Conservation (phyloP, 2,113 vertebrate genomes). For the Cygnus buccinator region DNA sequence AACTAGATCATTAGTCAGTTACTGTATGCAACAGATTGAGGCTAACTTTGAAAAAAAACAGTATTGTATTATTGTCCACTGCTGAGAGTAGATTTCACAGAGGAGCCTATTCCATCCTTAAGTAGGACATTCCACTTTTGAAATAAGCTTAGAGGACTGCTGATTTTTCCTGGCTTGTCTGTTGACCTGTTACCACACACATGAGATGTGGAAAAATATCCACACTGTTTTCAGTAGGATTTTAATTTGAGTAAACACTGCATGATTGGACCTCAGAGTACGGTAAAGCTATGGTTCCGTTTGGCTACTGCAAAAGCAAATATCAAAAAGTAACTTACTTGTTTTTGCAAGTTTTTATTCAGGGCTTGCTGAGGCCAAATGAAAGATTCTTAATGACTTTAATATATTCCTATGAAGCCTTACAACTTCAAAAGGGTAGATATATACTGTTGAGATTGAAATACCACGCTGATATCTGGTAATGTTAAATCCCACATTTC, state of each 20-base stretch:
- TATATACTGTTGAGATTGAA: not conserved
- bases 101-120: not conserved
- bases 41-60: not conserved
- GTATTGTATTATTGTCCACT: not conserved
- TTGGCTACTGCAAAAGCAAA: not conserved
- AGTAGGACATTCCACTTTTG: not conserved
- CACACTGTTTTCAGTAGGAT: not conserved
- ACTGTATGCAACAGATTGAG: not conserved
- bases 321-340: not conserved
- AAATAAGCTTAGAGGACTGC: not conserved
- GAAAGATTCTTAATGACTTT: not conserved
- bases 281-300: not conserved
- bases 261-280: not conserved
- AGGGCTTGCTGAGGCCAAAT: not conserved
- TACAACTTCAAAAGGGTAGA: not conserved
- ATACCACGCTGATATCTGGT: not conserved
- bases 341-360: not conserved
- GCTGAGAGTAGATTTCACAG: not conserved
- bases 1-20: not conserved
- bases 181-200: not conserved
- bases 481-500: slow-evolving; percentile 12
- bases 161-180: not conserved
- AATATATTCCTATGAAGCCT: not conserved
- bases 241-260: not conserved
- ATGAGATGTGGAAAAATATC: not conserved